phyloP scores from a whole-genome alignment of 2,113 vertebrate species.

The Mus musculus region DNA sequence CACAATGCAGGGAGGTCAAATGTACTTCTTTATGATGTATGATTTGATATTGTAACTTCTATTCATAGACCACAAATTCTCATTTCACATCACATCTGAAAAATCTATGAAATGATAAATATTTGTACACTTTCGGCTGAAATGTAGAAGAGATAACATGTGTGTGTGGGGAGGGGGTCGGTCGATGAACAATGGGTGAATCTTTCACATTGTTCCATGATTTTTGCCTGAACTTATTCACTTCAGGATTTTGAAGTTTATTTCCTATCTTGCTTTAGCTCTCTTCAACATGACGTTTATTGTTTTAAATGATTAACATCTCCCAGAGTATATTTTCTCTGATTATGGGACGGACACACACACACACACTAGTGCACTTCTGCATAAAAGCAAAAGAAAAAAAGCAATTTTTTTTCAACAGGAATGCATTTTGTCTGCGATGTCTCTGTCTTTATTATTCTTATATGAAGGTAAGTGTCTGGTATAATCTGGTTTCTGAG shows the following conservation, averaged over 20 bases:
- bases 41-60: background rate
- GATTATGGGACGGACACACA: background rate
- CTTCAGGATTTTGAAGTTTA: background rate
- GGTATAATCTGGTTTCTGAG: background rate
- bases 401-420: background rate
- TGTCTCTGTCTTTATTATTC: background rate
- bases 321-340: background rate
- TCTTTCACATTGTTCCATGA: background rate
- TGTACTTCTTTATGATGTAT: background rate
- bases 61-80: background rate
- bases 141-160: background rate
- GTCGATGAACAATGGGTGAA: background rate
- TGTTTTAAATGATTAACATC: background rate
- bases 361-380: background rate
- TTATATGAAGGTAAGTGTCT: background rate
- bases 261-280: background rate
- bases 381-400: background rate
- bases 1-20: rapidly evolving
- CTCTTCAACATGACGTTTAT: background rate
- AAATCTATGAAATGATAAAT: background rate
- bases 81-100: background rate
- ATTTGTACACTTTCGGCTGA: background rate
- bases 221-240: background rate
- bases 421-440: background rate
- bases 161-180: background rate